Evolutionary conservation across 2,797 vertebrate species (phyloP), one percentile per base, ranked within the genome.

Genomic region (Threskiornis aethiopicus): DNA sequence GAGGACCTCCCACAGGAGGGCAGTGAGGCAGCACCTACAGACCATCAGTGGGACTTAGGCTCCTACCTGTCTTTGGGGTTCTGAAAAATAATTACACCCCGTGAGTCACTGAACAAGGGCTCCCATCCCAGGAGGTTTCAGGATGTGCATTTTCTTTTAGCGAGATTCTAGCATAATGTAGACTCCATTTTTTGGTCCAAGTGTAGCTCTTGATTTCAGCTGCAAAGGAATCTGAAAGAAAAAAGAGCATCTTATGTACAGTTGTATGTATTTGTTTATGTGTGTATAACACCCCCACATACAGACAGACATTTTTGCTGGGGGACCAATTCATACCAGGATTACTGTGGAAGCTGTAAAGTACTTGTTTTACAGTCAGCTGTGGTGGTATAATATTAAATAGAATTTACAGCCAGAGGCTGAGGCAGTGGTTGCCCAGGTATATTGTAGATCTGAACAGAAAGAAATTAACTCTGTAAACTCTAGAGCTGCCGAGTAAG

Each of bases 141-240:
- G n/a, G 66, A 76, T 13, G 10, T 14, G 28, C 6, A 5, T 83
- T 89, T 76, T 73, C 82, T 84, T 88, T 93, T 97, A 98, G 89
- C 98, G 98, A 59, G 97, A 67, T 59, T 98, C 84, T 47, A 99
- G 97, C 96, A 98, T 98, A 87, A 99, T 96, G 93, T 98, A 98
- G 90, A 99, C 95, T 16, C 99, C 99, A 29, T 99, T 98, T 95
- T 99, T 99, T 8, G 99, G 99, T 96, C 98, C 98, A 6, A 99
- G 98, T 7, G 99, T 99, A 87, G 97, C 98, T 29, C 95, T 95
- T 3, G 99, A 99, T 97, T 98, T 99, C 90, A 99, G 92, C 94
- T 99, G 98, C 72, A 99, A 98, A 66, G 99, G 99, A 96, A 99
- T 98, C 99, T 99, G 89, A 86, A 97, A 94, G 67, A 70, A 87